A percentile compares a stretch with the other conserved stretches of the same genome.
Evolutionary conservation across 2,888 invertebrate species (phyloP).

Genomic region (Andrena camellia): DNA sequence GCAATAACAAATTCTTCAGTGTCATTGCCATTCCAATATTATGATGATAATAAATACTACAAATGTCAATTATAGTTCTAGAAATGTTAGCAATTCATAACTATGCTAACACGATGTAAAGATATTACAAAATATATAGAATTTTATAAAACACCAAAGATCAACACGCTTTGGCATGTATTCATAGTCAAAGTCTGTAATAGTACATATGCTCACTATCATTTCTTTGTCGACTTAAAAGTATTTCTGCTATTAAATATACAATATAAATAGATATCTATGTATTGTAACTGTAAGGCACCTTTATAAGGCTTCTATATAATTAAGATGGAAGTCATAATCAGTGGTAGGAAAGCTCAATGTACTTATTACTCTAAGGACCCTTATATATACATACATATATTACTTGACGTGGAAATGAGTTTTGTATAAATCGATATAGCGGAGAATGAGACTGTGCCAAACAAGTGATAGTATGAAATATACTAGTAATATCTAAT

Average conservation of each 20-base stretch:
- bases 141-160: constrained; percentile 55
- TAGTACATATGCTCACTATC: not conserved
- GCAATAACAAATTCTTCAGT: constrained; percentile 16
- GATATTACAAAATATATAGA: constrained; percentile 52
- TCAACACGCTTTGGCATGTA: constrained; percentile 41
- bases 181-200: constrained; percentile 30
- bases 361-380: constrained; percentile 56
- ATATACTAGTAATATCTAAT: constrained; percentile 14
- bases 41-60: constrained; percentile 46
- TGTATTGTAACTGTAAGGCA: constrained; percentile 53
- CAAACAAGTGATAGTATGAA: constrained; percentile 15
- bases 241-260: constrained; percentile 29
- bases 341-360: constrained; percentile 42
- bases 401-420: constrained; percentile 27
- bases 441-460: constrained; percentile 16
- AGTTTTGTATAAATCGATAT: constrained; percentile 20
- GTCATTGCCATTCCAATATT: constrained; percentile 38
- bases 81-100: constrained; percentile 10
- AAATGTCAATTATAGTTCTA: constrained; percentile 42
- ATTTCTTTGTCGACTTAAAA: constrained; percentile 17
- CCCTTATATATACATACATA: constrained; percentile 15
- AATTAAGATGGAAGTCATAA: constrained; percentile 24
- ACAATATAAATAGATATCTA: constrained; percentile 41
- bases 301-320: constrained; percentile 40
- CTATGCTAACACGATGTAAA: constrained; percentile 33